These are phyloP conservation scores for Paradoxurus hermaphroditus DNA, from an alignment of 2,113 vertebrate genomes.

Conservation along the genomic window DNA sequence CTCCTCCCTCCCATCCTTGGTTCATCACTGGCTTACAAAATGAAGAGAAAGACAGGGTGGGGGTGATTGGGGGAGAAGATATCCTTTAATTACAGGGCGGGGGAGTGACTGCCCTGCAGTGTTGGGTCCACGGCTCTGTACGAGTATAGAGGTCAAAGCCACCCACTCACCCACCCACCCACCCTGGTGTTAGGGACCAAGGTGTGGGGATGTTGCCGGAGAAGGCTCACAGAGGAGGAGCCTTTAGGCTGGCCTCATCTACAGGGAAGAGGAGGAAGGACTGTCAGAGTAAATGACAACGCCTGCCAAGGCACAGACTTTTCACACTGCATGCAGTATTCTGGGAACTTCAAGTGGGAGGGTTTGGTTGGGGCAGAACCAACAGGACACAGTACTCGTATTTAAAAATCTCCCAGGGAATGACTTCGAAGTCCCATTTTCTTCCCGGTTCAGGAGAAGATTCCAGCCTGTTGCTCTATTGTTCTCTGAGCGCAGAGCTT, in stretches of 20 bases:
- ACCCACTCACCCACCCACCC: not conserved
- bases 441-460: not conserved
- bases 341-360: not conserved
- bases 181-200: not conserved
- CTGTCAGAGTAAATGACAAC: not conserved
- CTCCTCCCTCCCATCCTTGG: not conserved
- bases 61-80: not conserved
- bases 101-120: too few relatives aligned
- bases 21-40: not conserved
- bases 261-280: not conserved
- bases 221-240: not conserved
- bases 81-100: not conserved
- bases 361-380: not conserved
- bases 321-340: not conserved
- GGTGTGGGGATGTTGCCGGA: not conserved
- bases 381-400: not conserved
- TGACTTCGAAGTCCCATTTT: not conserved
- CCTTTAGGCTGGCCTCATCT: not conserved
- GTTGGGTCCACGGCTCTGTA: not conserved
- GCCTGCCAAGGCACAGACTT: not conserved
- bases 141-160: not conserved
- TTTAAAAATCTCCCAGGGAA: not conserved
- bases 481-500: not conserved
- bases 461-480: not conserved
- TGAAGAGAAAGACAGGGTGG: not conserved